Conservation (phyloP, 2,888 invertebrate species). For the Eupithecia insigniata region DNA sequence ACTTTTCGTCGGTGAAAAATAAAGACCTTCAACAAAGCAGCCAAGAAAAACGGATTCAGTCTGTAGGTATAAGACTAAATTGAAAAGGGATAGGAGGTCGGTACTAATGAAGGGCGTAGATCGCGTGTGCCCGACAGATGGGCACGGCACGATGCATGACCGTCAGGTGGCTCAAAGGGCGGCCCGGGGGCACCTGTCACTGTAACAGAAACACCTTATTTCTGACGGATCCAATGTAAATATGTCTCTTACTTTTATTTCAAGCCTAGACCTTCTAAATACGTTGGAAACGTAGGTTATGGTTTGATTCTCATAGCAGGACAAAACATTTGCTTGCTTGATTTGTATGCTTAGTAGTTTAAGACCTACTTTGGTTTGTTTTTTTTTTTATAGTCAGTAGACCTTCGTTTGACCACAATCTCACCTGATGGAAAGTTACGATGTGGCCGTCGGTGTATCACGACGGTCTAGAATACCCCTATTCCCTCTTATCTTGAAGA, state of each 20-base stretch:
- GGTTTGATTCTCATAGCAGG: neutral
- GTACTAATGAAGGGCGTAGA: constrained; percentile 48
- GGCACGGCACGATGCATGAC: constrained; percentile 56
- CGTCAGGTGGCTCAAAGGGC: constrained; percentile 75
- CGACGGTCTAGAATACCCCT: too few relatives aligned
- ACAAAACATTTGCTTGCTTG: neutral
- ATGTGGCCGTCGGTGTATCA: too few relatives aligned
- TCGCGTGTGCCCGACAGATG: constrained; percentile 76
- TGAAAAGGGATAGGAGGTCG: constrained; percentile 18
- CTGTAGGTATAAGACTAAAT: neutral
- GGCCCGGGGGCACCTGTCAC: constrained; percentile 73
- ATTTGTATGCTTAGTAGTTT: too few relatives aligned
- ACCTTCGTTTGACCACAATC: too few relatives aligned
- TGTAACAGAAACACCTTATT: constrained; percentile 42
- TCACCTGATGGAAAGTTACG: too few relatives aligned
- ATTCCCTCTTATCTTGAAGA: too few relatives aligned
- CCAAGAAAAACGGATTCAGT: neutral
- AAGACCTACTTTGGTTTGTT: too few relatives aligned
- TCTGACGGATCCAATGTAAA: constrained; percentile 24
- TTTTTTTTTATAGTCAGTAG: too few relatives aligned
- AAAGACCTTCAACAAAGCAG: neutral
- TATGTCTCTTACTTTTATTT: neutral
- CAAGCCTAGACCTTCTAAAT: neutral
- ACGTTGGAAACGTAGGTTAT: neutral
- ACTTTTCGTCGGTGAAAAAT: too few relatives aligned